Base-by-base conservation (phyloP, 2,797 vertebrate genomes). In the Gymnothorax javanicus region DNA sequence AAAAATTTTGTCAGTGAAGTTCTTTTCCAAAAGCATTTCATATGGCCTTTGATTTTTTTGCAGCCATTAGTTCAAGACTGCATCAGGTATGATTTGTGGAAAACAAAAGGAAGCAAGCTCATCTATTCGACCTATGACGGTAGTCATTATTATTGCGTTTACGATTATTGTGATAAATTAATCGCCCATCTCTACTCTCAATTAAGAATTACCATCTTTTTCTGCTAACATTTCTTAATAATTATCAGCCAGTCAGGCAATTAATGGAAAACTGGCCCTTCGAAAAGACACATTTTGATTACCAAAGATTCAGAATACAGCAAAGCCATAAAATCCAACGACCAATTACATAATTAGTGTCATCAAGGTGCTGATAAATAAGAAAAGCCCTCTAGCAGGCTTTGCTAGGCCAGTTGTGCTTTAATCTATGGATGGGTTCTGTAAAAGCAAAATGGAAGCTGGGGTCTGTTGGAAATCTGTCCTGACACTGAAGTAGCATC, bases 231-330 rank as follows among this genome's bases (percentile, higher is more conserved):
- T 69, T 82, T 87, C 1, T 25, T 60, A 71, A 77, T 87, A 88
- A 90, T 90, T 86, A 43, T 43, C 33, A 88, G 87, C 87, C 81
- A 75, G 90, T 86, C 85, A 89, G 69, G 52, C 87, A 86, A 86
- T 90, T 92, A 81, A 87, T 89, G 86, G 62, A 43, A 85, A 59
- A 83, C 33, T 69, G 59, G 59, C 79, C 69, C 64, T 50, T 62
- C 43, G 64, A 20, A 71, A 89, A 87, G 86, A 83, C 62, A 85
- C 77, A 60, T 27, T 1, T 77, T 89, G 85, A 89, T 89, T 84
- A 86, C 79, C 62, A 7, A 85, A 83, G 75, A 87, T 73, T 81
- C 56, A 50, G 75, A 79, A 23, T 17, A 17, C 43, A 23, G 52
- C 75, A 64, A 50, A 15, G 23, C 73, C 79, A 87, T 43, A 69